These are phyloP conservation scores for Ailuropoda melanoleuca DNA, from an alignment of 2,113 vertebrate genomes.

Conservation along the genomic window DNA sequence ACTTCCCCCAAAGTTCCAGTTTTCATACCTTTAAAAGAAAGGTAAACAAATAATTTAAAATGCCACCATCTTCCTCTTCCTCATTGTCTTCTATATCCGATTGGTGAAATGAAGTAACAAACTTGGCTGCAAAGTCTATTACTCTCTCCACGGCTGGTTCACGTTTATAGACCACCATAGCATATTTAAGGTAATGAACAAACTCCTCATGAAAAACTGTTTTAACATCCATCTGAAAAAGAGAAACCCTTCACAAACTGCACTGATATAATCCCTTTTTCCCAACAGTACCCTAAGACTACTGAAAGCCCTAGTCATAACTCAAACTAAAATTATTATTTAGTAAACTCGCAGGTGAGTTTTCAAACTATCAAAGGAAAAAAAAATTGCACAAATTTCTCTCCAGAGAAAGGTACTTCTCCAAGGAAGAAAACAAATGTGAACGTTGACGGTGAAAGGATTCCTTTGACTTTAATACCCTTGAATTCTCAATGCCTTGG, in stretches of 20 bases:
- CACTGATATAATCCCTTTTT: not conserved
- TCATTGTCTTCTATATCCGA: constrained; percentile 76
- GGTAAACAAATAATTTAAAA: constrained; percentile 92
- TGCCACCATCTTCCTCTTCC: constrained; percentile 84
- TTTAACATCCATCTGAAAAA: constrained; percentile 90
- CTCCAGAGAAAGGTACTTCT: not conserved
- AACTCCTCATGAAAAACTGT: constrained; percentile 92
- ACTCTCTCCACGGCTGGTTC: constrained; percentile 93
- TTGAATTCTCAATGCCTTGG: not conserved
- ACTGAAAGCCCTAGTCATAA: not conserved
- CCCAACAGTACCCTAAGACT: not conserved
- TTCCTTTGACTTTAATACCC: not conserved
- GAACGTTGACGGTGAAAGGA: not conserved
- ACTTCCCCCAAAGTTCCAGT: not conserved
- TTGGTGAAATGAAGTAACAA: constrained; percentile 91
- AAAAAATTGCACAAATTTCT: not conserved
- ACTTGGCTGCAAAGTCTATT: constrained; percentile 93
- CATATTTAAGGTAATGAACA: constrained; percentile 91
- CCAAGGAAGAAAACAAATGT: not conserved
- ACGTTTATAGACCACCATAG: constrained; percentile 93
- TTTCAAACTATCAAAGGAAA: not conserved
- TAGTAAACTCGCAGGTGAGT: not conserved
- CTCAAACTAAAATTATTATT: not conserved
- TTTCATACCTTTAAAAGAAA: constrained; percentile 93
- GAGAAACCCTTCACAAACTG: not conserved